These are phyloP conservation scores for Deladenus siricidicola DNA, from an alignment of 2,888 invertebrate genomes.

Conservation along the genomic window DNA sequence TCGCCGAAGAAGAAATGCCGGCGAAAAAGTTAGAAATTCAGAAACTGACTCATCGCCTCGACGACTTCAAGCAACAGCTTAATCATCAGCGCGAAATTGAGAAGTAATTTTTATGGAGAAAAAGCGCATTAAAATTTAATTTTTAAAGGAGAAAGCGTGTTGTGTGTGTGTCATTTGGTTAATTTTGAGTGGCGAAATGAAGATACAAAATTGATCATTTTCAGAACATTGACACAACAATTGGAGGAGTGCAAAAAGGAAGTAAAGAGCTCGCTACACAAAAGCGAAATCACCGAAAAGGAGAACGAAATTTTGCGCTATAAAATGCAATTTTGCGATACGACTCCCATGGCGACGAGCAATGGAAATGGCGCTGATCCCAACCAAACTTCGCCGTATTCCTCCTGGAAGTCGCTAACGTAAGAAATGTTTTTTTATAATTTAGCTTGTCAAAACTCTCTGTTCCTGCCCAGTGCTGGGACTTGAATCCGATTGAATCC, in stretches of 20 bases:
- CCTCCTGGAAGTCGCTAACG: no score
- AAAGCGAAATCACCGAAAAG: no score
- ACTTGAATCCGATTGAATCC: no score
- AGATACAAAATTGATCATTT: not conserved
- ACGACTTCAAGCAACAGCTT: conserved; percentile 72
- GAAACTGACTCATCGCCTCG: conserved; percentile 71
- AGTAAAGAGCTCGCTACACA: no score
- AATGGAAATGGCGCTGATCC: not conserved
- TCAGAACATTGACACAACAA: not conserved
- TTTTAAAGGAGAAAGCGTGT: not conserved
- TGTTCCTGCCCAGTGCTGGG: no score
- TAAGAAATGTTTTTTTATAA: no score
- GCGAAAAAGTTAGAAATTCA: conserved; percentile 58
- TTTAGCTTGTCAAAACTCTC: no score
- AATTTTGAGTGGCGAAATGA: not conserved
- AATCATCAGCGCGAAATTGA: conserved; percentile 68
- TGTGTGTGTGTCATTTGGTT: not conserved
- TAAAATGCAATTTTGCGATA: no score
- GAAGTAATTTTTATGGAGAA: conserved; percentile 50
- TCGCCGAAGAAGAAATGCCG: conserved; percentile 41
- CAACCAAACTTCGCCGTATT: no score
- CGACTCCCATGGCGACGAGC: no score
- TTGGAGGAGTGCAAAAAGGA: not conserved
- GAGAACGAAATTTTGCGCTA: no score
- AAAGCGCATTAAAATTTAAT: not conserved